These are phyloP conservation scores for Callimorpha dominula DNA, from an alignment of 2,888 invertebrate genomes.

Conservation along the genomic window DNA sequence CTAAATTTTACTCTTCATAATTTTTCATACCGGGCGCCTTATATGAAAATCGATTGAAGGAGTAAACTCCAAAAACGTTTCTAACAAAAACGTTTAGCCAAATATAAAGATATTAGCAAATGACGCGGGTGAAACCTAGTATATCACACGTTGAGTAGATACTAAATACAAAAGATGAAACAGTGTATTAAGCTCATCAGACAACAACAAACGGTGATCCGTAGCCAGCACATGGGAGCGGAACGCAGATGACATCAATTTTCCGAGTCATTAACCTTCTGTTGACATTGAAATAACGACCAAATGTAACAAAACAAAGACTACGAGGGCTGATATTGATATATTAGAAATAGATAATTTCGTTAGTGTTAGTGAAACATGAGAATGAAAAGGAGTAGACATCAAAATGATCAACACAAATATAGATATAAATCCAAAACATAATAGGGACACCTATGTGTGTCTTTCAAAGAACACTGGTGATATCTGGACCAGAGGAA, in stretches of 20 bases:
- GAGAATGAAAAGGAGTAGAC: background rate
- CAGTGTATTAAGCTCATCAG: constrained; percentile 37
- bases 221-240: constrained; percentile 51
- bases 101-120: too few relatives aligned
- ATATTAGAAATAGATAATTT: constrained; percentile 10
- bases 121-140: background rate
- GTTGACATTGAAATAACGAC: constrained; percentile 61
- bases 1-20: too few relatives aligned
- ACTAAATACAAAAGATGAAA: background rate
- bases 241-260: constrained; percentile 58
- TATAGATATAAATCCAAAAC: too few relatives aligned
- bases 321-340: constrained; percentile 28
- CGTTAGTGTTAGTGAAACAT: constrained; percentile 17
- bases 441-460: background rate
- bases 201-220: constrained; percentile 48
- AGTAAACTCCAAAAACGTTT: too few relatives aligned
- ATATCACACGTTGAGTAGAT: background rate
- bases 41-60: too few relatives aligned
- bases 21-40: too few relatives aligned
- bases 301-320: constrained; percentile 34
- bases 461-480: background rate
- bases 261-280: constrained; percentile 62
- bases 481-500: too few relatives aligned
- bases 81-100: too few relatives aligned
- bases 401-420: background rate